Base-by-base conservation (phyloP, 2,888 invertebrate species). In the Yponomeuta evonymella region DNA sequence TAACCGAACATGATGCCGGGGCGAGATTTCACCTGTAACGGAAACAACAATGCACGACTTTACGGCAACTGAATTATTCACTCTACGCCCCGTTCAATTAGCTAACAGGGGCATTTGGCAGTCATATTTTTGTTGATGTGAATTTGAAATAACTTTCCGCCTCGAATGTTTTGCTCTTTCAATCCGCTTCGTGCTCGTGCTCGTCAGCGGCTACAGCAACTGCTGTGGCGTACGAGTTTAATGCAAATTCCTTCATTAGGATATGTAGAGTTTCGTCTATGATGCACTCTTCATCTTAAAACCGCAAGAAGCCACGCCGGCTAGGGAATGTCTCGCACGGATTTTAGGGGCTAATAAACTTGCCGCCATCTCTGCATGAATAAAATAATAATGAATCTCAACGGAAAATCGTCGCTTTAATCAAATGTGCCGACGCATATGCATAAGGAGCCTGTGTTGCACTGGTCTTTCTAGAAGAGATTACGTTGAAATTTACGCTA, bases 321-420 rank as follows among this genome's bases (percentile, higher is more conserved):
- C 70, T 67, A 67, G 58, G 51, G 51, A 67, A 70, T 67, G 70
- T 66, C 70, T 66, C 70, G n/a, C 48, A 12, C 48, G 48, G 68
- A 72, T 71, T 71, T 72, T 69, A 70, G 70, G 73, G 73, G 78
- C 76, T 84, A 83, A 85, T 87, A 87, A 87, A 85, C 83, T 79
- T 75, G 72, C 75, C 70, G 68, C 67, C 67, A 76, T 75, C 74
- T 73, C 73, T 80, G 81, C 81, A 85, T 88, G 88, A 88, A 89
- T 89, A 88, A 87, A 88, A 88, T 89, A 83, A 86, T 88, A 86
- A 88, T 88, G 84, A 86, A 88, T 89, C 84, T 85, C 81, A 78
- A 76, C 76, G 78, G 76, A 78, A 81, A 80, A 82, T 82, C 80
- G 78, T 79, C 75, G 78, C 80, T 79, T 79, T 84, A 81, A 83